Base-by-base conservation (phyloP, 2,113 vertebrate species). In the Grammomys dolichurus region DNA sequence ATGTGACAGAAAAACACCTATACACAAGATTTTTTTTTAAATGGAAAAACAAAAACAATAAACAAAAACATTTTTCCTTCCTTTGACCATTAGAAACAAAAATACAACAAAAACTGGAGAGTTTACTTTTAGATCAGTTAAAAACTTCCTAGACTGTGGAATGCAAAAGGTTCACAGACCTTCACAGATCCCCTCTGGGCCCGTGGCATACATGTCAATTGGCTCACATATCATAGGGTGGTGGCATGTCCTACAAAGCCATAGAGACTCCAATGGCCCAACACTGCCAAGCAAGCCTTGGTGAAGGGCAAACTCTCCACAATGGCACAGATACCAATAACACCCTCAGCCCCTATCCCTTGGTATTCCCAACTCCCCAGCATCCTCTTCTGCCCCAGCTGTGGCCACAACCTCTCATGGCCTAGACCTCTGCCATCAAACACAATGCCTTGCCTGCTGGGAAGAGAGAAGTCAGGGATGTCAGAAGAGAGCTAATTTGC, bases 401-500 rank as follows among this genome's bases (percentile, higher is more conserved):
- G 46, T 20, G 36, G n/a, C 69, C 13, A 13, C 24, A 28, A 67
- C 16, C 9, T 24, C 33, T 28, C 12, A 40, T 36, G 19, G 2
- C 48, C 19, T 22, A n/a, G 5, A 31, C 26, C 43, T 76, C 28
- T 58, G 72, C 14, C 31, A 2, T 7, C 3, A 14, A 60, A 14
- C 28, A 89, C 14, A 75, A 43, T 72, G 2, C 46, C 26, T 0
- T 51, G 10, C 75, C 67, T 56, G 5, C 67, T 56, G 5, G 43
- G 20, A 54, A 94, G 81, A 40, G 63, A 2, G 9, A 73, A 76
- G 69, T 40, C 31, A 69, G 58, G 75, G 73, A 95, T 87, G 65
- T 70, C 93, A 93, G 96, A 96, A 95, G 86, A 93, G 78, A 93
- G 95, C 75, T 88, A 93, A 97, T 56, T 91, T 31, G 70, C 76